Evolutionary conservation across 1,140 invertebrate genomes (phyloP).

Genomic region (Theocolax elegans): DNA sequence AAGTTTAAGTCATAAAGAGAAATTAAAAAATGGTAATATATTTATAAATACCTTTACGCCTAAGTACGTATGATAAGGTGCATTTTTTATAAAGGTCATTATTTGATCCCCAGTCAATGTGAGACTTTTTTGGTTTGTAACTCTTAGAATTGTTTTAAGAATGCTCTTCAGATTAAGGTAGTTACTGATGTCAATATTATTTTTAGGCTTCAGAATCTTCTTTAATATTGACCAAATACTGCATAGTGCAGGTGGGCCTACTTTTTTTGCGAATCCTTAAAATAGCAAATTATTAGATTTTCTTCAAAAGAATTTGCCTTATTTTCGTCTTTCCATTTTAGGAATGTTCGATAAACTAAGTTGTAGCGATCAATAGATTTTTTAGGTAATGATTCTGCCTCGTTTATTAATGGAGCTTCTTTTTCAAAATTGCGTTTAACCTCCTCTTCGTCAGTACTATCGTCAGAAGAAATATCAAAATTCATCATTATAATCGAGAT

Average conservation of each 20-base stretch:
- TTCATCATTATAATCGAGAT: too few relatives aligned
- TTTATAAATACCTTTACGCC: not conserved
- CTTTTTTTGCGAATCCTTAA: not conserved
- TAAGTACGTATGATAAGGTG: not conserved
- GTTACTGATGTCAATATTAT: constrained; percentile 3
- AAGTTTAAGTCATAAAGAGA: not conserved
- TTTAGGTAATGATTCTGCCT: too few relatives aligned
- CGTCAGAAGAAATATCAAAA: too few relatives aligned
- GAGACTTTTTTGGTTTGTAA: not conserved
- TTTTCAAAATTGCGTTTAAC: too few relatives aligned
- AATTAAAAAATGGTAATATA: not conserved
- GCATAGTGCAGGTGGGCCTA: not conserved
- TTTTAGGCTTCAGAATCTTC: not conserved
- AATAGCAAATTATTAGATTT: not conserved
- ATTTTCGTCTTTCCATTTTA: not conserved
- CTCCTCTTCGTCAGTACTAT: too few relatives aligned
- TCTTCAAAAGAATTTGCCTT: not conserved
- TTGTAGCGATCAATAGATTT: too few relatives aligned
- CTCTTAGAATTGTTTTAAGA: not conserved
- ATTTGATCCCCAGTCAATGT: not conserved
- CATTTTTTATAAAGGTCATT: not conserved
- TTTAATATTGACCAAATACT: not conserved
- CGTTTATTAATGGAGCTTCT: too few relatives aligned
- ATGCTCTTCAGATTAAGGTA: not conserved
- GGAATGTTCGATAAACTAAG: not conserved